A percentile compares a stretch with the other conserved stretches of the same genome.
These are phyloP conservation scores for Beris morrisii DNA, from an alignment of 2,888 invertebrate species.

Conservation along the genomic window DNA sequence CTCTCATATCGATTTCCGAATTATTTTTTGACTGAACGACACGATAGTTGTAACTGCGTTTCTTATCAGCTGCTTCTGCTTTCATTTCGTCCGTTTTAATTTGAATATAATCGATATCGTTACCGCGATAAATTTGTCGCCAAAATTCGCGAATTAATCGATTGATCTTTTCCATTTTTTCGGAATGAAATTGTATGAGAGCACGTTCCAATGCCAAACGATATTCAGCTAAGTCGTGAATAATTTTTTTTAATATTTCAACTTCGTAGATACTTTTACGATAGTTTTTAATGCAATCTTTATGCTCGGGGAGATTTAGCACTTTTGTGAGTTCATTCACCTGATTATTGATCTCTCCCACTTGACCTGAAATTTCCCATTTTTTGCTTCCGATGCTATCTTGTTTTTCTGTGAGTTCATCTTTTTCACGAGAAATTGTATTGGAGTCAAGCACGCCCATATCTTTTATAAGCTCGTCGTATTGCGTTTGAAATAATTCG, in stretches of 20 bases:
- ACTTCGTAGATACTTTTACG: slow-evolving; percentile 67
- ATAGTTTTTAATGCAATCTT: slow-evolving; percentile 71
- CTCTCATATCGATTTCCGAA: slow-evolving; percentile 92
- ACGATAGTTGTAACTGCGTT: slow-evolving; percentile 64
- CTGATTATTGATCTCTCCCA: slow-evolving; percentile 50
- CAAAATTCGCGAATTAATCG: slow-evolving; percentile 80
- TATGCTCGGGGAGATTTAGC: slow-evolving; percentile 65
- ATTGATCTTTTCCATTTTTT: slow-evolving; percentile 93
- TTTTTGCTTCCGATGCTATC: slow-evolving; percentile 58
- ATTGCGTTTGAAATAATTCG: slow-evolving; percentile 58
- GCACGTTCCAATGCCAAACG: slow-evolving; percentile 81
- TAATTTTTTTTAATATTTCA: slow-evolving; percentile 63
- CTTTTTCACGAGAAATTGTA: slow-evolving; percentile 62
- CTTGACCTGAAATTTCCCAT: slow-evolving; percentile 59
- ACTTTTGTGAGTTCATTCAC: slow-evolving; percentile 59
- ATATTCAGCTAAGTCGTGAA: slow-evolving; percentile 78
- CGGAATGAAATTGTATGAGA: slow-evolving; percentile 85
- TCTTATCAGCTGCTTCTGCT: slow-evolving; percentile 48
- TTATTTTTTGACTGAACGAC: slow-evolving; percentile 90
- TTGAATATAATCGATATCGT: slow-evolving; percentile 94
- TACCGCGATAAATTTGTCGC: slow-evolving; percentile 78
- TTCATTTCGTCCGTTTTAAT: slow-evolving; percentile 71
- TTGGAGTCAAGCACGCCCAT: slow-evolving; percentile 64
- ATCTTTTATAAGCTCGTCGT: slow-evolving; percentile 59
- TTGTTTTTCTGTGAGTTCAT: slow-evolving; percentile 58